These are phyloP conservation scores for Etheostoma perlongum DNA, from an alignment of 2,797 vertebrate genomes.

Conservation along the genomic window DNA sequence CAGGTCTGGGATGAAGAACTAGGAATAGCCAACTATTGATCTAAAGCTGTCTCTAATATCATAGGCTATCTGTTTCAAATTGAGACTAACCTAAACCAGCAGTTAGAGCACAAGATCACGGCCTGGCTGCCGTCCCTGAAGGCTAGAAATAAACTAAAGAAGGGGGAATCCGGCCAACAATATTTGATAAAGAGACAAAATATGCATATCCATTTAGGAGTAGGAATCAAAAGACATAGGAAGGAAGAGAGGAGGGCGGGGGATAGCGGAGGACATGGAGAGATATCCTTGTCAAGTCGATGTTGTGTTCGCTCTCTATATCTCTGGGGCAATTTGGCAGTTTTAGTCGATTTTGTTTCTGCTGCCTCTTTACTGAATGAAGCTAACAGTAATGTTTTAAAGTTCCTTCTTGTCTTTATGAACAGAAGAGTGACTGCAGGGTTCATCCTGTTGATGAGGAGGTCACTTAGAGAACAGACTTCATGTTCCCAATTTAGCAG, in stretches of 20 bases:
- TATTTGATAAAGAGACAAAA: constrained; percentile 72
- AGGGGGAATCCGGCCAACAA: constrained; percentile 22
- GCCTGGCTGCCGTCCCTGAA: constrained; percentile 54
- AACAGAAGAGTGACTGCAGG: constrained; percentile 75
- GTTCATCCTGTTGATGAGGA: constrained; percentile 77
- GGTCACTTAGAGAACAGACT: constrained; percentile 71
- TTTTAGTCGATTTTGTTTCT: constrained; percentile 65
- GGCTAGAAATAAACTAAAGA: constrained; percentile 50
- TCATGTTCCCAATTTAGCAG: constrained; percentile 73
- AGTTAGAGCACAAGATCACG: constrained; percentile 43
- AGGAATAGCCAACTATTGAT: constrained; percentile 78
- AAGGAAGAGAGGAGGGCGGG: constrained; percentile 25
- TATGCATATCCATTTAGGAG: constrained; percentile 67
- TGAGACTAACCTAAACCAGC: constrained; percentile 51
- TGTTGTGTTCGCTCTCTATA: constrained; percentile 50
- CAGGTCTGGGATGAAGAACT: constrained; percentile 57
- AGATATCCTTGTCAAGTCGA: constrained; percentile 68
- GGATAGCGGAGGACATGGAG: constrained; percentile 39
- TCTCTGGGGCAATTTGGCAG: constrained; percentile 69
- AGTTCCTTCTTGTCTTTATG: constrained; percentile 53
- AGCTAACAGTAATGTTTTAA: constrained; percentile 58
- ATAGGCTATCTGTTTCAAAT: constrained; percentile 67
- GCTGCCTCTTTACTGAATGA: constrained; percentile 57
- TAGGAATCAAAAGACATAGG: constrained; percentile 66
- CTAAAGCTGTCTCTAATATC: constrained; percentile 65